Evolutionary conservation across 2,888 invertebrate species (phyloP), one percentile per base, ranked within the genome.

Genomic region (Aphrophora alni): DNA sequence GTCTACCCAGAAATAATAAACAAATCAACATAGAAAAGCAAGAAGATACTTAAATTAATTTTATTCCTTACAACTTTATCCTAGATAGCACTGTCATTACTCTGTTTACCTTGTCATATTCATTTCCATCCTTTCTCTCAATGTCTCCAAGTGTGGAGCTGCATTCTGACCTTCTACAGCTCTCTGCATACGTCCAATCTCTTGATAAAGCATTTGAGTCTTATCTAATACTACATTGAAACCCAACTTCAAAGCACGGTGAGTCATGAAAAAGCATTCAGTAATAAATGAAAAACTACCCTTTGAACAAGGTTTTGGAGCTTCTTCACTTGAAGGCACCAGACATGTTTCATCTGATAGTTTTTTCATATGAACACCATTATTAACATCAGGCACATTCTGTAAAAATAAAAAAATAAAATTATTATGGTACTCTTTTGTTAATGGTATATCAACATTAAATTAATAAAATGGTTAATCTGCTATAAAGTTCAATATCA

Each of bases 211-310:
- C 1, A 91, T 91, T 84, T 91, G 91, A 70, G 93, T 88, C 84
- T 92, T 92, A 85, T 94, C 94, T 0, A 92, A 91, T 74, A 92
- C 91, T 3, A 94, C 93, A 4, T 93, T 90, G 82, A 92, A 92
- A 27, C 94, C 93, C 89, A 98, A 90, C 87, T 97, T 94, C 78
- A 98, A 91, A 75, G 96, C 93, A 86, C 94, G 93, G 87, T 98
- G 98, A 0, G 97, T 94, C 90, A 97, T 91, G 88, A 93, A 98
- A 88, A 98, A 98, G 86, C 96, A 95, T 87, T 98, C 97, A 0
- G 97, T 97, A 17, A 97, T 93, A 88, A 98, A 98, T 87, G 92
- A 94, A 80, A 82, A 86, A 26, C 83, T 82, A 59, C 81, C 80
- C 17, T 85, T 80, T n/a, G 81, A 33, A 26, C 84, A 72, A 33